Percentiles rank a stretch among this genome's conserved stretches.
These are phyloP conservation scores for Bombus confusus DNA, from an alignment of 1,140 invertebrate genomes.

Conservation along the genomic window DNA sequence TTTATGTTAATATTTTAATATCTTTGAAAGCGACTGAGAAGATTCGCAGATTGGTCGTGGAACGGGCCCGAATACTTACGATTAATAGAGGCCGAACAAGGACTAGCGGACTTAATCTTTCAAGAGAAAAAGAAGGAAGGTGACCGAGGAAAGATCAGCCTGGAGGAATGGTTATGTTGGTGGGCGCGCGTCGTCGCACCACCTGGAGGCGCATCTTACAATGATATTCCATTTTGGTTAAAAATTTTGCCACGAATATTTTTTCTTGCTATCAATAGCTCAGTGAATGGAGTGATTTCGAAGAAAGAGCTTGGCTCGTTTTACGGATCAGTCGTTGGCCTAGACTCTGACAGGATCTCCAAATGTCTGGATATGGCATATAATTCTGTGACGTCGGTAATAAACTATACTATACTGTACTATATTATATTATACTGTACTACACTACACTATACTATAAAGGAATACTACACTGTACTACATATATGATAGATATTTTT, in stretches of 20 bases:
- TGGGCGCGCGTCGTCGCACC: conserved; percentile 84
- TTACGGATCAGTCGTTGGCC: conserved; percentile 87
- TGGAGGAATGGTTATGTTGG: conserved; percentile 85
- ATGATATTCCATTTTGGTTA: conserved; percentile 87
- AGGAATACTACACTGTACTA: not conserved
- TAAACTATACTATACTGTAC: conserved; percentile 14
- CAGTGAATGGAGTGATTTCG: conserved; percentile 85
- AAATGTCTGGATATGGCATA: conserved; percentile 86
- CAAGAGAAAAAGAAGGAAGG: conserved; percentile 5
- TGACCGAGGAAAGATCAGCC: conserved; percentile 61
- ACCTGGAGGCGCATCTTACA: conserved; percentile 82
- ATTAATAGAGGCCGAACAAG: conserved; percentile 85
- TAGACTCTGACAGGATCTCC: conserved; percentile 84
- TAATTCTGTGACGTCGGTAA: conserved; percentile 87
- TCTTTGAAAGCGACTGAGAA: conserved; percentile 84
- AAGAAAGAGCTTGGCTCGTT: conserved; percentile 86
- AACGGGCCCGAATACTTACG: conserved; percentile 87
- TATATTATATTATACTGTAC: not conserved
- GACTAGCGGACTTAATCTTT: conserved; percentile 57
- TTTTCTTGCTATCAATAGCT: conserved; percentile 87
- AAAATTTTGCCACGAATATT: conserved; percentile 88
- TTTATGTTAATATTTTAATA: not conserved
- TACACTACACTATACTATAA: not conserved
- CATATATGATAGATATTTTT: not conserved
- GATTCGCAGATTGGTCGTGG: conserved; percentile 88